phyloP scores from a whole-genome alignment of 2,113 vertebrate genomes.

The Eulemur rufifrons region DNA sequence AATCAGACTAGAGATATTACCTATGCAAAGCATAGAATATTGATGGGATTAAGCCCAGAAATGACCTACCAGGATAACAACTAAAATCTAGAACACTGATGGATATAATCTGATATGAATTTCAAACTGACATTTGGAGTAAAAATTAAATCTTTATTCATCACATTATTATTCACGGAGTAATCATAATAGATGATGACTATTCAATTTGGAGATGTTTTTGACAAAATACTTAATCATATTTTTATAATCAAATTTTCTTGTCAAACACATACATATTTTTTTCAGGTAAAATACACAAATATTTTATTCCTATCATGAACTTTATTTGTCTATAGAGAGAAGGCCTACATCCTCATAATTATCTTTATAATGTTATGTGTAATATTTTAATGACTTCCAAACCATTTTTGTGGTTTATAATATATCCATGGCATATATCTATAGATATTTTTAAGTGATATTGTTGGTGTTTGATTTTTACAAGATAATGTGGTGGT shows the following conservation, averaged over 20 bases:
- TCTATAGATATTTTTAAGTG: not conserved
- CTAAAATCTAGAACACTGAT: not conserved
- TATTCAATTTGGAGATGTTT: not conserved
- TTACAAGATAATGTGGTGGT: not conserved
- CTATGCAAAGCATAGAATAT: not conserved
- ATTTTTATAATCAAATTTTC: not conserved
- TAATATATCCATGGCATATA: accelerated
- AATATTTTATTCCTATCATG: accelerated
- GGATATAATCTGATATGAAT: not conserved
- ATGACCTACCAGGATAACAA: not conserved
- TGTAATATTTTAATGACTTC: accelerated
- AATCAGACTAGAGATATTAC: not conserved
- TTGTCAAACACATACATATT: not conserved
- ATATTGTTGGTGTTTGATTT: not conserved
- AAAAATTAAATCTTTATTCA: not conserved
- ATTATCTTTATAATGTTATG: accelerated
- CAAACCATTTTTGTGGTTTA: no score
- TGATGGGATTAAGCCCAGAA: not conserved
- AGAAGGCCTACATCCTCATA: not conserved
- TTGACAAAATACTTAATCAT: not conserved
- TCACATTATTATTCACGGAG: not conserved
- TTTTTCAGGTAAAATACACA: not conserved
- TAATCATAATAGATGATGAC: not conserved
- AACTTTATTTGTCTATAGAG: not conserved
- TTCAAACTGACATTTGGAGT: not conserved